Percentiles rank a stretch among this genome's conserved stretches.
phyloP scores from a whole-genome alignment of 2,888 invertebrate genomes.

The Eudemis profundana region DNA sequence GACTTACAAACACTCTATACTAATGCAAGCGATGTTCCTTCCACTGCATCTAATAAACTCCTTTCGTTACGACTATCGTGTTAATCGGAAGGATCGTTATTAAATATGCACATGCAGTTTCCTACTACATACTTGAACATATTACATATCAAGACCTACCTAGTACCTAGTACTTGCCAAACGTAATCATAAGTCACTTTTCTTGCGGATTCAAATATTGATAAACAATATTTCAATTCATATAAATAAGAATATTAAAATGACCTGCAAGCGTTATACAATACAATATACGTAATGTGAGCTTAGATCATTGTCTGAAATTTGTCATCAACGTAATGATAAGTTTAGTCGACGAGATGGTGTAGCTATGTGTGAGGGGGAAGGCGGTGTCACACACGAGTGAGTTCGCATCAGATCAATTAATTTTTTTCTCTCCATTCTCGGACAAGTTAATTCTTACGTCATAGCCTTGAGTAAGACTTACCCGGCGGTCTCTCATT shows the following conservation, averaged over 20 bases:
- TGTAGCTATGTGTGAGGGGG: conserved; percentile 17
- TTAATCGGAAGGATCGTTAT: conserved; percentile 24
- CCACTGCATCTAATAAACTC: conserved; percentile 30
- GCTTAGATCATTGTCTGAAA: background rate
- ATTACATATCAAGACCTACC: background rate
- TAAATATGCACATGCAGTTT: conserved; percentile 3
- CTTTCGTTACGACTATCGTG: conserved; percentile 22
- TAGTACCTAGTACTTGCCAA: background rate
- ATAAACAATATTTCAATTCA: background rate
- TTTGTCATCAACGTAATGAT: conserved; percentile 6
- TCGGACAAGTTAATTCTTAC: conserved; percentile 63
- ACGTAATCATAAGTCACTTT: background rate
- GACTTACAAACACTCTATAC: conserved; percentile 61
- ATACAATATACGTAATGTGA: background rate
- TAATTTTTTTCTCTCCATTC: conserved; percentile 66
- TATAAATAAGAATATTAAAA: background rate
- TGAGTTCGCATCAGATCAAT: conserved; percentile 59
- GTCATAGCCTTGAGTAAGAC: conserved; percentile 66
- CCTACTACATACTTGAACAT: background rate
- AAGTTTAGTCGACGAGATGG: conserved; percentile 41
- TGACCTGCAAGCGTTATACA: background rate
- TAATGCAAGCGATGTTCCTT: conserved; percentile 48
- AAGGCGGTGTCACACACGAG: conserved; percentile 62
- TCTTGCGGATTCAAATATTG: background rate
- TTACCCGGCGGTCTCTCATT: conserved; percentile 57